phyloP scores from a whole-genome alignment of 1,140 invertebrate genomes.

The Anadara kagoshimensis region DNA sequence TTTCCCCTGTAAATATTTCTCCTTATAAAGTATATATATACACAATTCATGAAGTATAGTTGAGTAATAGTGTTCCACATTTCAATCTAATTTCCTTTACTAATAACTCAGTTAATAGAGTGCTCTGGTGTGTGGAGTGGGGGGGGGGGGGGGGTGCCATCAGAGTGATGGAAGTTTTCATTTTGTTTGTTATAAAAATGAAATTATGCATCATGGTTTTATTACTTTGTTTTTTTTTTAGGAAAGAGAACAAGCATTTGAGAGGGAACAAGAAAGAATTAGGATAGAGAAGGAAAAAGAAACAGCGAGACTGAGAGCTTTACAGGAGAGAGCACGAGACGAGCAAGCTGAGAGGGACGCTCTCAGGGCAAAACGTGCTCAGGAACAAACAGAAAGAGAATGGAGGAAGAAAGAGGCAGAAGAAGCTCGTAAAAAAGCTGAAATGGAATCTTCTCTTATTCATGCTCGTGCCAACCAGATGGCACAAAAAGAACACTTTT shows the following conservation, averaged over 20 bases:
- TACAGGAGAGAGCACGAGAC: conserved; percentile 73
- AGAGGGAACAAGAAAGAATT: conserved; percentile 71
- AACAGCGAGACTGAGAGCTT: conserved; percentile 66
- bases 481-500: conserved; percentile 72
- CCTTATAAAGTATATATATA: too few species aligned
- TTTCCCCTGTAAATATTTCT: too few species aligned
- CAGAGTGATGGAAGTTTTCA: too few species aligned
- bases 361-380: conserved; percentile 72
- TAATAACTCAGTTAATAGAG: too few species aligned
- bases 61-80: too few species aligned
- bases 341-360: conserved; percentile 73
- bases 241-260: conserved; percentile 72
- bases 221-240: conserved; percentile 29
- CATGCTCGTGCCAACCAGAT: conserved; percentile 70
- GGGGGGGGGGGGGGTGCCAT: too few species aligned
- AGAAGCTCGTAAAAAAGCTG: conserved; percentile 68
- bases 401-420: conserved; percentile 73
- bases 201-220: too few species aligned
- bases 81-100: too few species aligned
- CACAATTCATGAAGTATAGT: too few species aligned
- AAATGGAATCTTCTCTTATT: conserved; percentile 68
- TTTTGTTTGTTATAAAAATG: too few species aligned
- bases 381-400: conserved; percentile 73
- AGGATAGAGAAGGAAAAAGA: conserved; percentile 74
- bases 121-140: too few species aligned